Conservation (phyloP, 2,113 vertebrate genomes). For the Bufo gargarizans region DNA sequence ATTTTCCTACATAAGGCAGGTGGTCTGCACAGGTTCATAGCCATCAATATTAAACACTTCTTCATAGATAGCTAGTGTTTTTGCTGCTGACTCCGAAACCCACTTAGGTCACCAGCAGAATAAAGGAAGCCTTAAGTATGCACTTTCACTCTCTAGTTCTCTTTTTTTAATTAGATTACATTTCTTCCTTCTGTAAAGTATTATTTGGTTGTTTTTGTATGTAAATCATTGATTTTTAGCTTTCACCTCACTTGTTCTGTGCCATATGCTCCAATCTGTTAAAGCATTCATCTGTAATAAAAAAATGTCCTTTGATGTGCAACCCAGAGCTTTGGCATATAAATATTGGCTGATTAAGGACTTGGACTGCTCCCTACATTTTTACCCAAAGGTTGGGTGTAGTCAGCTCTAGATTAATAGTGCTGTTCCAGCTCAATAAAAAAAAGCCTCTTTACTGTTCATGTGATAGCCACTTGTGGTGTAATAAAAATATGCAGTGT, state of each 20-base stretch:
- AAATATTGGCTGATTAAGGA: neutral
- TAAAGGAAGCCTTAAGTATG: neutral
- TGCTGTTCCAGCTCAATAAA: neutral
- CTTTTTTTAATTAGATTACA: neutral
- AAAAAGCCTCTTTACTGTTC: neutral
- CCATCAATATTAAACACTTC: neutral
- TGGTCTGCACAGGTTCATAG: neutral
- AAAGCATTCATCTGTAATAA: neutral
- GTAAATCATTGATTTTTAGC: neutral
- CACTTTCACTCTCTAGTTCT: neutral
- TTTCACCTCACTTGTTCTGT: neutral
- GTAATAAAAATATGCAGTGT: neutral
- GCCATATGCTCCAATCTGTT: neutral
- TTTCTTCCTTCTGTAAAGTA: neutral
- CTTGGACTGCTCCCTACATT: neutral
- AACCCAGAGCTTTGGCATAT: neutral
- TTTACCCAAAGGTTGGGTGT: neutral
- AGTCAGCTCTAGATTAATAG: neutral
- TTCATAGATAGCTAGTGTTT: neutral
- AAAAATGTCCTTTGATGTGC: neutral
- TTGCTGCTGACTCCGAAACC: neutral
- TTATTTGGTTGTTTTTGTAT: neutral
- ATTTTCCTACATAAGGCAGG: neutral
- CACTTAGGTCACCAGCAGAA: neutral
- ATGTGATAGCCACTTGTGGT: neutral